Conservation (phyloP, 2,888 invertebrate species). For the Pheosia gnoma region DNA sequence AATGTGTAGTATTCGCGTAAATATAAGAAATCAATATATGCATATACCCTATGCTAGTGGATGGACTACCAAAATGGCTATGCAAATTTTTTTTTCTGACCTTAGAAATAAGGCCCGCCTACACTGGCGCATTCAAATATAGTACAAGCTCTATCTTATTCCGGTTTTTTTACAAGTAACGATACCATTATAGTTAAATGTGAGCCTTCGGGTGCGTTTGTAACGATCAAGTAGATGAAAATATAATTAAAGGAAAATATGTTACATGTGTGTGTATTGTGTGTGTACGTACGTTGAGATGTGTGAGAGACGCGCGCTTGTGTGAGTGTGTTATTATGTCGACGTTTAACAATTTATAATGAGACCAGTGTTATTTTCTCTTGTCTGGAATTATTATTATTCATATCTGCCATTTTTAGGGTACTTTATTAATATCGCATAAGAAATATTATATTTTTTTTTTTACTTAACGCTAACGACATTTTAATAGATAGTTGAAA, state of each 20-base stretch:
- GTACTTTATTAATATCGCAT: no score
- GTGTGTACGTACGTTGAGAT: conserved; percentile 29
- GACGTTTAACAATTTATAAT: conserved; percentile 21
- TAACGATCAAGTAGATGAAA: conserved; percentile 36
- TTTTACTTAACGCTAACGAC: no score
- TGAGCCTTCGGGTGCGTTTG: conserved; percentile 13
- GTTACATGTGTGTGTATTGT: conserved; percentile 38
- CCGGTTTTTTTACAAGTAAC: conserved; percentile 6
- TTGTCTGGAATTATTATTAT: no score
- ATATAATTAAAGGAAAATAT: conserved; percentile 23
- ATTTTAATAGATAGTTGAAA: conserved; percentile 9
- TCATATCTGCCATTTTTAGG: no score
- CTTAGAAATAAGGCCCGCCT: background rate
- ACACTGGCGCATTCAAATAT: background rate
- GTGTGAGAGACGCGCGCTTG: conserved; percentile 22
- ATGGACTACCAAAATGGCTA: no score
- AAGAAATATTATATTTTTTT: no score
- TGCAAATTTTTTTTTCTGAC: no score
- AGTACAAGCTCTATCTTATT: conserved; percentile 1
- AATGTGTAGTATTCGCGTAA: no score
- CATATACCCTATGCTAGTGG: no score
- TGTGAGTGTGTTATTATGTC: conserved; percentile 16
- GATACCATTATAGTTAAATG: conserved; percentile 22
- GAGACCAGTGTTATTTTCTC: conserved; percentile 6
- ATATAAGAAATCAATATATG: no score